phyloP scores from a whole-genome alignment of 2,888 invertebrate species.

The Gerosis bhagava region DNA sequence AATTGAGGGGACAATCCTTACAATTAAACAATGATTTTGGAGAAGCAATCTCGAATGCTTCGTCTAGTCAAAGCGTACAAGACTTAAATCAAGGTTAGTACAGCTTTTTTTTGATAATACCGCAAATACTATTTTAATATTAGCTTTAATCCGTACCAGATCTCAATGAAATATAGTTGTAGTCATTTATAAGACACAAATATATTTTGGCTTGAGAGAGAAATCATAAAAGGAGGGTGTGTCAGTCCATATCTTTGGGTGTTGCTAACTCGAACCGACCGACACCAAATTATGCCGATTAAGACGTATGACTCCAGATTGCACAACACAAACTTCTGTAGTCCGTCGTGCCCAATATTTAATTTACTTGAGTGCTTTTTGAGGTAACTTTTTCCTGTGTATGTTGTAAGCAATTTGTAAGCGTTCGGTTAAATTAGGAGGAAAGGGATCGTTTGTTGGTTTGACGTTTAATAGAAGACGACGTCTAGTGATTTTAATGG shows the following conservation, averaged over 20 bases:
- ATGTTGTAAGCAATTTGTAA: constrained; percentile 74
- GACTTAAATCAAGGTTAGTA: constrained; percentile 86
- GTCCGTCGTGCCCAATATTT: constrained; percentile 72
- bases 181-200: too few relatives aligned
- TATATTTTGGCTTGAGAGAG: too few relatives aligned
- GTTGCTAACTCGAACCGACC: constrained; percentile 66
- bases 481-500: constrained; percentile 29
- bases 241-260: constrained; percentile 59
- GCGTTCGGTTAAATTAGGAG: constrained; percentile 70
- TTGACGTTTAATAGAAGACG: constrained; percentile 47
- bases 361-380: constrained; percentile 79
- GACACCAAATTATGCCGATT: constrained; percentile 74
- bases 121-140: too few relatives aligned
- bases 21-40: constrained; percentile 85
- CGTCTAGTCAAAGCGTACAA: constrained; percentile 91
- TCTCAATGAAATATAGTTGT: too few relatives aligned
- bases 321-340: constrained; percentile 57
- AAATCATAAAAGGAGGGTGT: too few relatives aligned
- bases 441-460: constrained; percentile 51
- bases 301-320: constrained; percentile 74
- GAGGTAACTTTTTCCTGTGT: constrained; percentile 68
- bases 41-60: constrained; percentile 89
- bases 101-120: too few relatives aligned
- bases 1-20: constrained; percentile 82
- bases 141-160: too few relatives aligned